Conservation (phyloP, 2,113 vertebrate species). For the Indri indri region DNA sequence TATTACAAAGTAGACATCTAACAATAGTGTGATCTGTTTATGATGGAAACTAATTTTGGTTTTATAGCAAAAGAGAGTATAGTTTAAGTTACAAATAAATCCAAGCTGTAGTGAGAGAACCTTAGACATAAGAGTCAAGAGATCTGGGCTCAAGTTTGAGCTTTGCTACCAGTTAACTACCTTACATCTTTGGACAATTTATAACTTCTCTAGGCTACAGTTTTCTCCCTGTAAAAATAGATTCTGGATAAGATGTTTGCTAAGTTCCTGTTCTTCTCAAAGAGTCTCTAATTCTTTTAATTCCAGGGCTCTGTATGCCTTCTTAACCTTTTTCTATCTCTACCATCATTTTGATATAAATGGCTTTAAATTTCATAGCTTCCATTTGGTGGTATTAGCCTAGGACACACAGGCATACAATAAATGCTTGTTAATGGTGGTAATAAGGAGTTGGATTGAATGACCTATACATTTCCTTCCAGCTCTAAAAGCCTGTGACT, state of each 20-base stretch:
- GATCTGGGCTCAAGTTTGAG: conserved; percentile 13
- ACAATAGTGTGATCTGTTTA: not conserved
- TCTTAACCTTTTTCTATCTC: not conserved
- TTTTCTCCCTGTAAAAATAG: conserved; percentile 25
- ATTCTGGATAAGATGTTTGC: conserved; percentile 29
- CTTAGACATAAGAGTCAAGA: not conserved
- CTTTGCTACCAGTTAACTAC: conserved; percentile 21
- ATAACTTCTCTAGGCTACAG: not conserved
- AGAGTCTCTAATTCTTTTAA: conserved; percentile 15
- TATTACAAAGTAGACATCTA: not conserved
- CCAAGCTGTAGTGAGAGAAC: conserved; percentile 4
- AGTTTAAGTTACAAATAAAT: conserved; percentile 17
- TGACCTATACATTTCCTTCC: conserved; percentile 12
- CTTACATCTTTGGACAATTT: not conserved
- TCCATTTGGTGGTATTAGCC: not conserved
- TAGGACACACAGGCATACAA: not conserved
- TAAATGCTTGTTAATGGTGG: not conserved
- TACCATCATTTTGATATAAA: conserved; percentile 16
- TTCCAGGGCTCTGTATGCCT: not conserved
- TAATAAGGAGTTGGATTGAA: not conserved
- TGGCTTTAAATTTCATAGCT: not conserved
- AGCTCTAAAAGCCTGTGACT: not conserved
- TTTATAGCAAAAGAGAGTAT: conserved; percentile 10
- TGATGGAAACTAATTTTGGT: conserved; percentile 39
- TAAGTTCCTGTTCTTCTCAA: conserved; percentile 19